Percentiles rank a stretch among this genome's conserved stretches.
Evolutionary conservation across 2,797 vertebrate species (phyloP).

Genomic region (Falco biarmicus): DNA sequence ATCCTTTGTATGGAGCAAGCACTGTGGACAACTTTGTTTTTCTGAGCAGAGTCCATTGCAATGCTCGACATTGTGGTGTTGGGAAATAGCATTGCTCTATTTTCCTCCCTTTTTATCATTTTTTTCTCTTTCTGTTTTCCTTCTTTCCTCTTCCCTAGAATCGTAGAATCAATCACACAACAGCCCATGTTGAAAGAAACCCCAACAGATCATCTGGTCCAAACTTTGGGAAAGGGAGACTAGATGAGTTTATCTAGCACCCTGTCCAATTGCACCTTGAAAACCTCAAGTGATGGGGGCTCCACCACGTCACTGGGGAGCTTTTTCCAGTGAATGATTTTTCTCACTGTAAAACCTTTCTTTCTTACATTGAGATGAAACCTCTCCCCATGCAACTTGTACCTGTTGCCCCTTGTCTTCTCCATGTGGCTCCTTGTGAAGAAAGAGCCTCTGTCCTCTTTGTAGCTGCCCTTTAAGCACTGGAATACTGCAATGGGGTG

Average conservation of each 20-base stretch:
- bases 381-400: not conserved
- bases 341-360: not conserved
- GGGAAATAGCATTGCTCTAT: not conserved
- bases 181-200: accelerated
- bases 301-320: accelerated
- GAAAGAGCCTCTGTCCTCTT: not conserved
- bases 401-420: not conserved
- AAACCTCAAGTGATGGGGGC: not conserved
- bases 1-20: not conserved
- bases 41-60: not conserved
- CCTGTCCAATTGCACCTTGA: not conserved
- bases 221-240: not conserved
- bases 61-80: not conserved
- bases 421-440: not conserved
- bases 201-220: not conserved
- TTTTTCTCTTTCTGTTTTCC: not conserved
- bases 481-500: not conserved
- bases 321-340: not conserved
- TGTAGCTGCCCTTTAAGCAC: not conserved
- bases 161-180: not conserved
- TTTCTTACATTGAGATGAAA: not conserved
- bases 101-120: accelerated
- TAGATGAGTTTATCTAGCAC: not conserved
- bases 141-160: not conserved
- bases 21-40: not conserved